Evolutionary conservation across 2,797 vertebrate species (phyloP).

Genomic region (Discoglossus pictus): DNA sequence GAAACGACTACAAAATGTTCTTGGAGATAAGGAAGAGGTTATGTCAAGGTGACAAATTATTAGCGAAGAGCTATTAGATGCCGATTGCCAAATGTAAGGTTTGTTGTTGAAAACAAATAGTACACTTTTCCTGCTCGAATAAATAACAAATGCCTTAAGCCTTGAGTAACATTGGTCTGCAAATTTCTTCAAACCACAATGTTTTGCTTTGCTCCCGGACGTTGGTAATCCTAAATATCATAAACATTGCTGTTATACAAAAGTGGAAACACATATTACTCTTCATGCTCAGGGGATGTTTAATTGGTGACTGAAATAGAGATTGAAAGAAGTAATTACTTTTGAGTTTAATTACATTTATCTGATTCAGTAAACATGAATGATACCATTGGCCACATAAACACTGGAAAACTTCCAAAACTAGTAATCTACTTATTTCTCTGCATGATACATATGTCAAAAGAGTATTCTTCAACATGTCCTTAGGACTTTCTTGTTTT

Average conservation of each 20-base stretch:
- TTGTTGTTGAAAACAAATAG: conserved; percentile 33
- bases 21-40: conserved; percentile 1
- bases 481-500: not conserved
- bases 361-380: conserved; percentile 21
- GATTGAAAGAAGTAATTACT: conserved; percentile 20
- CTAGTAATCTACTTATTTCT: conserved; percentile 14
- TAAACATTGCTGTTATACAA: not conserved
- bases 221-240: not conserved
- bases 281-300: not conserved
- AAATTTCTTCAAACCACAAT: conserved; percentile 26
- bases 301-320: conserved; percentile 32
- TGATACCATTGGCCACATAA: conserved; percentile 19
- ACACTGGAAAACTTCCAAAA: conserved; percentile 24
- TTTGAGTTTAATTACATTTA: conserved; percentile 27
- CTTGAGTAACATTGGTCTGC: conserved; percentile 30
- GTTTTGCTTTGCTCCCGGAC: conserved; percentile 16
- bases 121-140: conserved; percentile 34
- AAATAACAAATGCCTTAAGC: conserved; percentile 21
- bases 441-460: not conserved
- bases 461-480: not conserved
- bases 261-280: not conserved
- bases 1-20: not conserved
- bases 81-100: conserved; percentile 2
- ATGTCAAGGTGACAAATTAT: conserved; percentile 21
- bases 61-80: not conserved